These are phyloP conservation scores for Iphiclides podalirius DNA, from an alignment of 2,888 invertebrate species.

Conservation along the genomic window DNA sequence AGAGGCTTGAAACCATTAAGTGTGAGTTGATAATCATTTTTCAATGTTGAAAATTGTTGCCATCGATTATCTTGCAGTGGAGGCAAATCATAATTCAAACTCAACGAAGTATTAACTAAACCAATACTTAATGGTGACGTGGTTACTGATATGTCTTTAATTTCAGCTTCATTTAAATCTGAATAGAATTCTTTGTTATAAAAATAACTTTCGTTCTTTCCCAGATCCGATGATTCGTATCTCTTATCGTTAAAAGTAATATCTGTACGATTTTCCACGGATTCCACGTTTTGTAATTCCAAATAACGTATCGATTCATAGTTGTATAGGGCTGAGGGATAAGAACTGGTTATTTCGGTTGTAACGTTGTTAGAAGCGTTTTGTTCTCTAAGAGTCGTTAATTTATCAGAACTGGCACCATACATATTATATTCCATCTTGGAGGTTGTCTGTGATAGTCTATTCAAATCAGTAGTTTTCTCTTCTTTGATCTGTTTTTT, in stretches of 20 bases:
- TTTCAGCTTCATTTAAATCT: constrained; percentile 39
- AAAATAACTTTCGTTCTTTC: no score
- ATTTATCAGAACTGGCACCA: background rate
- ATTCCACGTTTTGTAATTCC: constrained; percentile 29
- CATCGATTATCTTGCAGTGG: constrained; percentile 54
- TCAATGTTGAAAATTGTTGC: constrained; percentile 46
- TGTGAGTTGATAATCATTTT: constrained; percentile 35
- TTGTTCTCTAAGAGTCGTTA: constrained; percentile 31
- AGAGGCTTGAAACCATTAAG: constrained; percentile 58
- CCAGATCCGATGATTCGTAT: constrained; percentile 6
- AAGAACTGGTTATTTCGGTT: constrained; percentile 27
- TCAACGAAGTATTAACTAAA: background rate
- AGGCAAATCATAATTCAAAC: constrained; percentile 33
- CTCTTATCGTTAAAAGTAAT: background rate
- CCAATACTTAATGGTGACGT: background rate
- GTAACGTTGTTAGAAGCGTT: constrained; percentile 3
- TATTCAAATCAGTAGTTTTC: constrained; percentile 32
- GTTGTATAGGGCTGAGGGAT: constrained; percentile 36
- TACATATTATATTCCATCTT: background rate
- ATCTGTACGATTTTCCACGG: background rate
- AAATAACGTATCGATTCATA: constrained; percentile 32
- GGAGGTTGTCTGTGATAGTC: background rate
- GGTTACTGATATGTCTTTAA: background rate
- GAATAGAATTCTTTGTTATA: no score
- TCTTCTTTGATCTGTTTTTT: constrained; percentile 8